These are phyloP conservation scores for Penaeus monodon DNA, from an alignment of 2,888 invertebrate species.

Conservation along the genomic window DNA sequence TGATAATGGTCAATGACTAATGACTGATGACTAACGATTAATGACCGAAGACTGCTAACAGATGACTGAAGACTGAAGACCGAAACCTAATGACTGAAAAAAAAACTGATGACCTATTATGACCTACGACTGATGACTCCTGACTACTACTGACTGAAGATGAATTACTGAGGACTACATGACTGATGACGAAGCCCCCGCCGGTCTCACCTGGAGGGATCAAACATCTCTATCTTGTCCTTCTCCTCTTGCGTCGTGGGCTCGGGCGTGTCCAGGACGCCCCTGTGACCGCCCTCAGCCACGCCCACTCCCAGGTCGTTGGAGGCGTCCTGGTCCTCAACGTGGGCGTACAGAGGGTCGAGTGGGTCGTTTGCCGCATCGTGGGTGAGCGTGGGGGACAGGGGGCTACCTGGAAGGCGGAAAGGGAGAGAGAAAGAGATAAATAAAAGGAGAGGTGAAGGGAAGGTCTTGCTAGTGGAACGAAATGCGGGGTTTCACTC, in stretches of 20 bases:
- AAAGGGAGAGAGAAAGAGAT: background rate
- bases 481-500: background rate
- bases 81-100: no score
- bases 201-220: constrained; percentile 32
- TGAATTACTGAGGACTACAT: background rate
- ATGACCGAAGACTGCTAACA: no score
- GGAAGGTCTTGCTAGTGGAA: background rate
- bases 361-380: background rate
- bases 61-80: no score
- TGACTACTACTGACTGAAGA: background rate
- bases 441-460: background rate
- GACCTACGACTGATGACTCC: no score
- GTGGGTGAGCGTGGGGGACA: constrained; percentile 12
- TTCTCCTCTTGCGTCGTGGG: constrained; percentile 54
- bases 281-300: background rate
- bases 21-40: no score
- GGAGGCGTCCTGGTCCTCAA: background rate
- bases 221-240: constrained; percentile 48
- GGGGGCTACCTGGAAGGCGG: constrained; percentile 33
- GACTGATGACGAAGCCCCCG: background rate
- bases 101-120: no score
- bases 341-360: background rate
- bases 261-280: background rate
- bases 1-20: no score
- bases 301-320: background rate